Evolutionary conservation across 1,140 invertebrate genomes (phyloP), one percentile per base, ranked within the genome.

Genomic region (Euura lappo): DNA sequence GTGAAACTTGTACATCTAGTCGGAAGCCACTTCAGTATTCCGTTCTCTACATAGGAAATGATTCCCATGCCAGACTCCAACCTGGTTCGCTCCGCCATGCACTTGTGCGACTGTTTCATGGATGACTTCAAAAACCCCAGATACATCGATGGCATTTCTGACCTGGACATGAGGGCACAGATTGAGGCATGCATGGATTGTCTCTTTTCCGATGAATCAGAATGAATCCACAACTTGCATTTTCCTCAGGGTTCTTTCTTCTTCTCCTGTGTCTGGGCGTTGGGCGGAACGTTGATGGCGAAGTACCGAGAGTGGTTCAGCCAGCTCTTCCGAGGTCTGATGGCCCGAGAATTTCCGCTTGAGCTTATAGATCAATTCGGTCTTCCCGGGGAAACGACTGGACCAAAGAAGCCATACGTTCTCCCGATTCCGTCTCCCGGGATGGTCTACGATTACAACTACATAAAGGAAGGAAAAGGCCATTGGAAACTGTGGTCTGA

Each of bases 401-500:
- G 91, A 77, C 90, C 93, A 0, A 83, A 91, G 11, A 94, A 94
- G 81, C 90, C 92, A 2, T 95, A 94, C 69, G 91, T 94, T 75
- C 93, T 92, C 72, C 83, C 89, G 0, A 90, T 97, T 72, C 97
- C 97, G 13, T 90, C 91, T 68, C 89, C 92, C 51, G 94, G 94
- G 42, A 90, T 91, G 2, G 93, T 98, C 28, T 98, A 94, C 83
- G 96, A 98, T 83, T 99, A 97, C 87, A 92, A 93, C 76, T 98
- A 94, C 84, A 91, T 97, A 6, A 96, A 96, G 89, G 94, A 97
- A 89, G 94, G 93, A 45, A 94, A 93, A 88, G 94, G 94, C 11
- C 94, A 93, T 81, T 99, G 97, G 97, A 93, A 93, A 74, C 90
- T 90, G 2, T 99, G 97, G 97, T 87, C 93, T 71, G 95, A 97